phyloP scores from a whole-genome alignment of 1,140 invertebrate species.

The Ceratoteleas bidentatus region DNA sequence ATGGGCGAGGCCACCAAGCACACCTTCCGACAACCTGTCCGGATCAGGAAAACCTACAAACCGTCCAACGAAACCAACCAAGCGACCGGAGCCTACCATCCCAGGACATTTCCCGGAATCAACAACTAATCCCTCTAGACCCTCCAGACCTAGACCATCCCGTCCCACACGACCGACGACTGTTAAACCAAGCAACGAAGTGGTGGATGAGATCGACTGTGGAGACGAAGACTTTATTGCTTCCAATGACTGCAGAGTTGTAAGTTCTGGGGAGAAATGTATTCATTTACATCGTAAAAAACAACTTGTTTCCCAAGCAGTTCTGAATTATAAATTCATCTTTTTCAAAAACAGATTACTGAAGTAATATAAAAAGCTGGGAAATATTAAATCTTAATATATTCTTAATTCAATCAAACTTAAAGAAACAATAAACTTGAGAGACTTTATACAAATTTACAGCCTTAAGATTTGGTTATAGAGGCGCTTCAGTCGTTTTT shows the following conservation, averaged over 20 bases:
- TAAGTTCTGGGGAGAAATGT: not conserved
- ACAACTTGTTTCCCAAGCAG: too few species aligned
- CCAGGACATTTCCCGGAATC: conserved; percentile 65
- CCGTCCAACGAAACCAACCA: conserved; percentile 5
- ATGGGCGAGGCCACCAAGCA: conserved; percentile 87
- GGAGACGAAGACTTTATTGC: conserved; percentile 85
- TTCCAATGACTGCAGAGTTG: conserved; percentile 85
- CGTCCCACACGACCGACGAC: conserved; percentile 51
- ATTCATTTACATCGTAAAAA: too few species aligned
- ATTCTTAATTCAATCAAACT: too few species aligned
- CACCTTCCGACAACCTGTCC: conserved; percentile 84
- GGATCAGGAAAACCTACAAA: conserved; percentile 31
- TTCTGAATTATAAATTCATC: too few species aligned
- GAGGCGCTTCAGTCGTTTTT: too few species aligned
- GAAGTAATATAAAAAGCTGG: too few species aligned
- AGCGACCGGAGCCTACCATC: conserved; percentile 64
- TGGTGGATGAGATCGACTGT: conserved; percentile 82
- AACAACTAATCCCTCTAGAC: conserved; percentile 51
- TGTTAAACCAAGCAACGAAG: conserved; percentile 64
- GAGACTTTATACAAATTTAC: too few species aligned
- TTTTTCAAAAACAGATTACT: too few species aligned
- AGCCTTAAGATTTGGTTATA: too few species aligned
- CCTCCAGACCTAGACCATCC: too few species aligned
- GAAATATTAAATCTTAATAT: too few species aligned
- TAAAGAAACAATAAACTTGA: too few species aligned